Evolutionary conservation across 2,888 invertebrate genomes (phyloP).

Genomic region (Listrodromus nycthemerus): DNA sequence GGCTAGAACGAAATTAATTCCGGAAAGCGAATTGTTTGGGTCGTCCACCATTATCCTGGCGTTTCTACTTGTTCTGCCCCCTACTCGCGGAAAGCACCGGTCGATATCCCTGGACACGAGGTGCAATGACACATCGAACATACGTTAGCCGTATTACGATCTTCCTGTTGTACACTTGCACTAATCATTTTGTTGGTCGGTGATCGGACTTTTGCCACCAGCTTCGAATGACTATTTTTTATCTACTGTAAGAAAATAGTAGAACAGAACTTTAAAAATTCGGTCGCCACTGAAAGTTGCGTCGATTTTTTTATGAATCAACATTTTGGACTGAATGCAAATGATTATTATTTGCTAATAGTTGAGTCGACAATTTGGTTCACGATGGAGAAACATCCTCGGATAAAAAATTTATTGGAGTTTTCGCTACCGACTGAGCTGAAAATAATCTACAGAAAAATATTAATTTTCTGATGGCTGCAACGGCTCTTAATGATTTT

Average conservation of each 20-base stretch:
- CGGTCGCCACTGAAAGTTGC: not conserved
- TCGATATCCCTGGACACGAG: slow-evolving; percentile 69
- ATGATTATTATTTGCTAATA: not conserved
- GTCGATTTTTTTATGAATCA: not conserved
- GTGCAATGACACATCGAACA: slow-evolving; percentile 76
- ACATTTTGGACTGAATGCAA: not conserved
- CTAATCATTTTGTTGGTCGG: slow-evolving; percentile 8
- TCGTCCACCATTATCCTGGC: slow-evolving; percentile 31
- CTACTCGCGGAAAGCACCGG: slow-evolving; percentile 22
- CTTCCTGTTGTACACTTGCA: slow-evolving; percentile 2
- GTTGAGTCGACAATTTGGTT: not conserved
- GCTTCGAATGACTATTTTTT: not conserved
- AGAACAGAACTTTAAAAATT: not conserved
- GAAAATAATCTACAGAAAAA: not conserved
- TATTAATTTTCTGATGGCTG: not conserved
- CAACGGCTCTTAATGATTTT: slow-evolving; percentile 23
- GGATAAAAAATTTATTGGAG: no score
- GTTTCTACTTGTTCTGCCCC: slow-evolving; percentile 30
- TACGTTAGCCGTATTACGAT: slow-evolving; percentile 31
- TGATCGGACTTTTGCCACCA: not conserved
- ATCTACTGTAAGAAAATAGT: not conserved
- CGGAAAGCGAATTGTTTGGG: slow-evolving; percentile 21
- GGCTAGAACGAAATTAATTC: slow-evolving; percentile 6
- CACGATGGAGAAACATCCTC: not conserved
- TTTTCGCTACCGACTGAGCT: not conserved